Percentiles rank a stretch among this genome's conserved stretches.
These are phyloP conservation scores for Spinus pinus DNA, from an alignment of 2,797 vertebrate genomes.

Conservation along the genomic window DNA sequence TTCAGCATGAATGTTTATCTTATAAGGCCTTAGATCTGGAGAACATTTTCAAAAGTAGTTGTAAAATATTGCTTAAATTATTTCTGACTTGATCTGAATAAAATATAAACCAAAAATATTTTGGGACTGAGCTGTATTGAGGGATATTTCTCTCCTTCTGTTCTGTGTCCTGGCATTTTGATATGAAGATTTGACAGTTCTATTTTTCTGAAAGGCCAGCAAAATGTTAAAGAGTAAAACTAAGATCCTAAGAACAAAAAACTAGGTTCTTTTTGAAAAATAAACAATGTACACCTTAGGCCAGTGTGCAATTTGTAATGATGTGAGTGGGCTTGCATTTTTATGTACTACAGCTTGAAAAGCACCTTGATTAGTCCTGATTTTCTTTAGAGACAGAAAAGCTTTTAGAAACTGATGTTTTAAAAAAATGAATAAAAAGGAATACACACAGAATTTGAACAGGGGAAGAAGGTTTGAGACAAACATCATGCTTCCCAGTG, in stretches of 20 bases:
- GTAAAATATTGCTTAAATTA: neutral
- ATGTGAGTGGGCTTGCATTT: neutral
- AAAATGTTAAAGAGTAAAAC: neutral
- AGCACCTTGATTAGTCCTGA: neutral
- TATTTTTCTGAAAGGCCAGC: neutral
- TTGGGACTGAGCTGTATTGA: neutral
- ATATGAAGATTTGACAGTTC: neutral
- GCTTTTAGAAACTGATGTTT: neutral
- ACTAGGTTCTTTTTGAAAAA: neutral
- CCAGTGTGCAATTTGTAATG: neutral
- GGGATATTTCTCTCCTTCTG: neutral
- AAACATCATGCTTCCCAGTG: neutral
- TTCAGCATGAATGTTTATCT: neutral
- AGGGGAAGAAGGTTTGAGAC: neutral
- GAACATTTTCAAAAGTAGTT: neutral
- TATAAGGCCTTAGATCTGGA: neutral
- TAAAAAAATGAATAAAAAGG: neutral
- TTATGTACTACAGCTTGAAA: neutral
- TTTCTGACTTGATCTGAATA: neutral
- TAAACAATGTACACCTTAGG: neutral
- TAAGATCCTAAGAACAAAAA: neutral
- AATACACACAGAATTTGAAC: neutral
- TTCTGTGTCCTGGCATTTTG: neutral
- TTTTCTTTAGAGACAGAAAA: neutral
- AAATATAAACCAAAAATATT: neutral